Evolutionary conservation across 2,888 invertebrate genomes (phyloP).

Genomic region (Marronus borbonicus): DNA sequence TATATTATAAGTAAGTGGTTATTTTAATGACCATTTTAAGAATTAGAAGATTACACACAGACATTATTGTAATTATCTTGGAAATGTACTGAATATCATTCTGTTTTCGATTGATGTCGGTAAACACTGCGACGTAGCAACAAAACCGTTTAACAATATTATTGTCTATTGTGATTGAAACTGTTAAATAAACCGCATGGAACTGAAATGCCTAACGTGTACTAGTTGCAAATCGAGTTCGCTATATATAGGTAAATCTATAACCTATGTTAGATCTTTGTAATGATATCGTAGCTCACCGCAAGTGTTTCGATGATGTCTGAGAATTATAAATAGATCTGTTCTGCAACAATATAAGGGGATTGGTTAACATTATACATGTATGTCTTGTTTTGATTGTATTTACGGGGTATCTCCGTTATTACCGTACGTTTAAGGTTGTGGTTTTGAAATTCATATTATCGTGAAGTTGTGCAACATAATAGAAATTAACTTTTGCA

Average conservation of each 20-base stretch:
- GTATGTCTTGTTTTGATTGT: no score
- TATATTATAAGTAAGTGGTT: neutral
- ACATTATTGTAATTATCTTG: neutral
- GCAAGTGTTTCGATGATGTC: neutral
- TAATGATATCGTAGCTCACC: neutral
- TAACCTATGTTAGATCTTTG: neutral
- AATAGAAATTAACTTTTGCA: no score
- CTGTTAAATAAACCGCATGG: neutral
- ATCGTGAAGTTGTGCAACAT: no score
- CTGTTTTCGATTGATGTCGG: neutral
- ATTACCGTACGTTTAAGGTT: no score
- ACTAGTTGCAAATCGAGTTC: neutral
- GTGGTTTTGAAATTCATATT: no score
- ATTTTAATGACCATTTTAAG: neutral
- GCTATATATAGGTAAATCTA: neutral
- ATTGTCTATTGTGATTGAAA: neutral
- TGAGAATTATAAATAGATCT: neutral
- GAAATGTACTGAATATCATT: neutral
- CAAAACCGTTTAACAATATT: neutral
- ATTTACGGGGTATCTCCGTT: no score
- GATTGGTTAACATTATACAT: no score
- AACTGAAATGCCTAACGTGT: neutral
- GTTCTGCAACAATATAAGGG: neutral
- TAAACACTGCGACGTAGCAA: neutral
- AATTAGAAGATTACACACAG: neutral